Base-by-base conservation (phyloP, 1,140 invertebrate genomes). In the Tachypleus tridentatus region DNA sequence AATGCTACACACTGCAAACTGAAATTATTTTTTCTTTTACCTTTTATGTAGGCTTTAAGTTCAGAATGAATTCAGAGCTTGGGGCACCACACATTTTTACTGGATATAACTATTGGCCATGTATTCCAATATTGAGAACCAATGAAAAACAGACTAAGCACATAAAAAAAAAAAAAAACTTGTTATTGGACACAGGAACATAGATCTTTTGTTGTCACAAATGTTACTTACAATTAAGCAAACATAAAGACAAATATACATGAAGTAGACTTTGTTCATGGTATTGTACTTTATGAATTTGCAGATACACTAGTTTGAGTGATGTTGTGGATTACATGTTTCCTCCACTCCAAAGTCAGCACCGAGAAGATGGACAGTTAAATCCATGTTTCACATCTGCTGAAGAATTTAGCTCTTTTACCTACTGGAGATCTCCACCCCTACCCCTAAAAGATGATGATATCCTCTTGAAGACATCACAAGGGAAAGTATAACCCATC, bases 251-350 rank as follows among this genome's bases (percentile, higher is more conserved):
- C n/a, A 7, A 11, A 66, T 1, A 61, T 10, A 51, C 48, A 4
- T 51, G n/a, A n/a, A n/a, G 51, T 51, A 57, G 11, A 9, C 11
- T 64, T 51, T 49, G 9, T 50, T 52, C 51, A 10, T 59, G 58
- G 58, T 51, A 48, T 58, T 61, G 7, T 54, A 64, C 48, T 73
- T 73, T 73, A 58, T 53, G 80, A 29, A 29, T 29, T 29, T 84
- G 6, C 81, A 96, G 92, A 73, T 97, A 97, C 78, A 87, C 86
- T 58, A 89, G 88, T 75, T 89, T 97, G 86, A 91, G 88, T 68
- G 87, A 90, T 77, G 85, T 96, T 65, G 92, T 93, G 57, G 93
- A 97, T 79, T 91, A 96, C 78, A 84, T 97, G 75, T 98, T 96
- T 76, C 94, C 94, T 64, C 78, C 81, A 0, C 83, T 80, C 11